Conservation (phyloP, 1,140 invertebrate genomes). For the Watersipora subatra region DNA sequence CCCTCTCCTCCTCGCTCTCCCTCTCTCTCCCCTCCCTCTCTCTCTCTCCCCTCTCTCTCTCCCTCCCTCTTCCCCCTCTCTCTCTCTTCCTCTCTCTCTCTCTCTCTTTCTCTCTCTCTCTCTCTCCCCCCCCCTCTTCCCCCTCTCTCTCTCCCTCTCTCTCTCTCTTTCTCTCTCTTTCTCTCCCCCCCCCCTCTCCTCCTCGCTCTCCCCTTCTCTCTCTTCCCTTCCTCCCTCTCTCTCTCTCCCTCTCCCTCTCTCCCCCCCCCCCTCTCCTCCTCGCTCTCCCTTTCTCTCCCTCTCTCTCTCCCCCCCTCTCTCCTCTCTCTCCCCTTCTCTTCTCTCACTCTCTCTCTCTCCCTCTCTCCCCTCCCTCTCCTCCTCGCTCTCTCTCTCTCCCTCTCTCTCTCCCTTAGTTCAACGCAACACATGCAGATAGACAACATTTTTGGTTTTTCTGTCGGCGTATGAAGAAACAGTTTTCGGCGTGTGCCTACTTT, state of each 20-base stretch:
- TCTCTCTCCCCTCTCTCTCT: neutral
- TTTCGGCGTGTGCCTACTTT: no score
- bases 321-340: neutral
- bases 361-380: conserved; percentile 1
- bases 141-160: neutral
- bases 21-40: conserved; percentile 4
- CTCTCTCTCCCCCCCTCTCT: neutral
- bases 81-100: conserved; percentile 2
- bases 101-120: conserved; percentile 40
- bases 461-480: no score
- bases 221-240: neutral
- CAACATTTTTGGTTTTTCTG: no score
- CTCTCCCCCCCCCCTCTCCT: neutral
- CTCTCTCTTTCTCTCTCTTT: neutral
- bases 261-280: neutral
- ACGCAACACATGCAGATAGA: no score
- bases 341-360: neutral
- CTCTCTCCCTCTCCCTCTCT: neutral
- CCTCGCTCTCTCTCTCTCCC: no score
- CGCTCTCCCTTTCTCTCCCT: no score
- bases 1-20: no score
- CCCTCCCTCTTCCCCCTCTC: neutral
- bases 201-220: no score
- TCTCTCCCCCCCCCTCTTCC: conserved; percentile 29
- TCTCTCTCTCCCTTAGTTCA: no score